phyloP scores from a whole-genome alignment of 2,797 vertebrate species.

The Sphaeramia orbicularis region DNA sequence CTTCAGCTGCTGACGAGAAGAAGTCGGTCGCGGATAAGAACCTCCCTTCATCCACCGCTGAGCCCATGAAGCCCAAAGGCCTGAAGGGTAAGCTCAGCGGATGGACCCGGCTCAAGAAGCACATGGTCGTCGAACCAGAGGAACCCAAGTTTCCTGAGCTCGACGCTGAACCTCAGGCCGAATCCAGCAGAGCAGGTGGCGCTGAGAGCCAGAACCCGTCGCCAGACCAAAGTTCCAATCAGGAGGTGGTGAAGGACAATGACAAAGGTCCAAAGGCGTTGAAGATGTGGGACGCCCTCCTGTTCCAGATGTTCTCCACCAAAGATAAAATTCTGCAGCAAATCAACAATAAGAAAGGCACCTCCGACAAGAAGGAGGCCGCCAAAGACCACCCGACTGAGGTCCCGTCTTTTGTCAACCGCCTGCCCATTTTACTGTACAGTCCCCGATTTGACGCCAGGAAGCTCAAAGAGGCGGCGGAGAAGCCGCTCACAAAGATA shows the following conservation, averaged over 20 bases:
- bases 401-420: constrained; percentile 78
- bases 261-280: constrained; percentile 83
- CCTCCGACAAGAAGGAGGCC: constrained; percentile 57
- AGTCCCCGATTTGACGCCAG: constrained; percentile 93
- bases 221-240: constrained; percentile 41
- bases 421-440: constrained; percentile 89
- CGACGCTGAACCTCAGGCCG: constrained; percentile 43
- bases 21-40: constrained; percentile 17
- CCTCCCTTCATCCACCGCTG: constrained; percentile 16
- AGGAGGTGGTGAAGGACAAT: constrained; percentile 57
- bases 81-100: constrained; percentile 84
- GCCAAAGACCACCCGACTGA: constrained; percentile 68
- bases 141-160: constrained; percentile 74
- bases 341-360: constrained; percentile 64
- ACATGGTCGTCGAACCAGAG: constrained; percentile 89
- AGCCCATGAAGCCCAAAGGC: constrained; percentile 79
- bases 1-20: constrained; percentile 72
- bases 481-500: constrained; percentile 85
- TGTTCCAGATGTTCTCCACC: constrained; percentile 91
- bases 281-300: constrained; percentile 95
- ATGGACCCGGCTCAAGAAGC: constrained; percentile 92
- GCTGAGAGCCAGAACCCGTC: constrained; percentile 9
- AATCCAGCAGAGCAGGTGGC: constrained; percentile 28
- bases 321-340: constrained; percentile 83
- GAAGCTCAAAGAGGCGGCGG: constrained; percentile 91